phyloP scores from a whole-genome alignment of 2,888 invertebrate genomes.

The Phorcus lineatus region DNA sequence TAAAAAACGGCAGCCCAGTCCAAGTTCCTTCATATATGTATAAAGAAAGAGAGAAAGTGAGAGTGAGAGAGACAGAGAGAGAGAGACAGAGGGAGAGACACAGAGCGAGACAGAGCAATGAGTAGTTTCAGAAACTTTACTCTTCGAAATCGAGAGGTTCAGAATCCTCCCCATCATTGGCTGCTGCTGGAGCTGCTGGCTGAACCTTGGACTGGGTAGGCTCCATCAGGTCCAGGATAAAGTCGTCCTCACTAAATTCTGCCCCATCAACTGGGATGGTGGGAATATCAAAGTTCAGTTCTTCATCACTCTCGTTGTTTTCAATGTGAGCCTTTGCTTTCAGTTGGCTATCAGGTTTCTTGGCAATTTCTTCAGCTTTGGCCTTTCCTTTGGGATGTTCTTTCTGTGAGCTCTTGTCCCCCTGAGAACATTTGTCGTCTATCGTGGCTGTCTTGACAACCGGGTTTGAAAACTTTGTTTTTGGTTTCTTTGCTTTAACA shows the following conservation, averaged over 20 bases:
- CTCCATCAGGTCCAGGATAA: constrained; percentile 21
- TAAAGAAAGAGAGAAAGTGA: no score
- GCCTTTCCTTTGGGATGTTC: no score
- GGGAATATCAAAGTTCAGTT: constrained; percentile 7
- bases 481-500: not conserved
- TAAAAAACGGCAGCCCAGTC: no score
- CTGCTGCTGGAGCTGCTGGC: constrained; percentile 34
- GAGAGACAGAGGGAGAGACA: no score
- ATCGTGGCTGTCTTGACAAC: no score
- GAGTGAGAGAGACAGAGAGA: no score
- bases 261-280: not conserved
- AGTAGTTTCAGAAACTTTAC: not conserved
- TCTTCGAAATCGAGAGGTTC: constrained; percentile 61
- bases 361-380: no score
- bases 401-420: no score
- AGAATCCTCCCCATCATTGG: constrained; percentile 49
- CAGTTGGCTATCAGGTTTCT: not conserved
- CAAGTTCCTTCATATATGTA: no score
- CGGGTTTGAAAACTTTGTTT: not conserved
- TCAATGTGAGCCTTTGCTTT: not conserved
- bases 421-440: no score
- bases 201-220: not conserved
- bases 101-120: no score
- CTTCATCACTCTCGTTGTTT: constrained; percentile 16
- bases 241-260: constrained; percentile 31